Conservation (phyloP, 1,140 invertebrate species). For the Papilio polytes region DNA sequence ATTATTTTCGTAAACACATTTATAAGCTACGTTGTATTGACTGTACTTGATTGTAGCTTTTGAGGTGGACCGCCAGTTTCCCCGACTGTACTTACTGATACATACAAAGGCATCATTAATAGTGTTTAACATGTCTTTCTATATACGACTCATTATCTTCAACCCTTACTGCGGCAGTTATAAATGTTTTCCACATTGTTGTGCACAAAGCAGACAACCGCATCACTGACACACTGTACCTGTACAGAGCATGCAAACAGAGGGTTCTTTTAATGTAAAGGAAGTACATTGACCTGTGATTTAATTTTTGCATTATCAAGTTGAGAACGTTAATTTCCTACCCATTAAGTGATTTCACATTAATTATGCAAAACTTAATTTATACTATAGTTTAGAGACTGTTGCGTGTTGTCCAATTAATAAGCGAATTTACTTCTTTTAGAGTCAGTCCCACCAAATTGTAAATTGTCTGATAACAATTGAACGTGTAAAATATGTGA, state of each 20-base stretch:
- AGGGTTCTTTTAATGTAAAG: constrained; percentile 30
- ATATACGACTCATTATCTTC: neutral
- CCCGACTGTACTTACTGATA: neutral
- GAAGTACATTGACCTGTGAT: constrained; percentile 15
- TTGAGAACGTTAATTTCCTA: neutral
- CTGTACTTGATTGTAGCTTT: too few relatives aligned
- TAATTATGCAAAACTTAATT: too few relatives aligned
- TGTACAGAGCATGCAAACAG: constrained; percentile 25
- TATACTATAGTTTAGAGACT: too few relatives aligned
- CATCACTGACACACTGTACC: constrained; percentile 20
- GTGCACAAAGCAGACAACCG: constrained; percentile 14
- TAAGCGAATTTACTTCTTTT: too few relatives aligned
- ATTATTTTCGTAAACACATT: too few relatives aligned
- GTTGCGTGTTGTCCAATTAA: too few relatives aligned
- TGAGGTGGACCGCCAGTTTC: too few relatives aligned
- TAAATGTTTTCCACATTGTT: constrained; percentile 29
- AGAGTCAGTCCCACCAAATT: too few relatives aligned
- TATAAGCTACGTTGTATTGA: too few relatives aligned
- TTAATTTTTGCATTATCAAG: neutral
- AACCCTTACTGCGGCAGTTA: constrained; percentile 10
- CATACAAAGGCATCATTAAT: neutral
- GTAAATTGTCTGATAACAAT: too few relatives aligned
- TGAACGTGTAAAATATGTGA: too few relatives aligned
- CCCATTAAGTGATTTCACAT: too few relatives aligned
- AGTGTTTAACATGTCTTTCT: neutral